Evolutionary conservation across 2,113 vertebrate species (phyloP).

Genomic region (Ictalurus furcatus): DNA sequence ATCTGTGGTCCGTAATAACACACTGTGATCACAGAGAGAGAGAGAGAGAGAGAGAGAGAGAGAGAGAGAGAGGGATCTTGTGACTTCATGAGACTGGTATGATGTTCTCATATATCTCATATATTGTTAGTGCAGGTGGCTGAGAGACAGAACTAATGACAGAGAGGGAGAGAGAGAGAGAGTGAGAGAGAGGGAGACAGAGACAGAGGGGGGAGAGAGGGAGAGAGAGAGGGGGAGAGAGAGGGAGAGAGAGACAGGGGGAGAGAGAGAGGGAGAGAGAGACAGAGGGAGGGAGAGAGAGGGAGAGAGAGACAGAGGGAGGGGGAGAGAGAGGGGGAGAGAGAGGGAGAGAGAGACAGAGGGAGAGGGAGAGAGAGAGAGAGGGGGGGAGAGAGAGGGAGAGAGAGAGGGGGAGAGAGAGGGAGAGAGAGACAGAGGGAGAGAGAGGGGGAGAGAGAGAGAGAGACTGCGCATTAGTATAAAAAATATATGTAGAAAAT

Average conservation of each 20-base stretch:
- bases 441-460: background rate
- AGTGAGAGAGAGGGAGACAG: background rate
- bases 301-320: too few relatives aligned
- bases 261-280: too few relatives aligned
- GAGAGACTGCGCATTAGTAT: background rate
- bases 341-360: background rate
- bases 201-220: too few relatives aligned
- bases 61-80: background rate
- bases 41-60: slow-evolving; percentile 10
- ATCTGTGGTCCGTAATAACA: slow-evolving; percentile 30
- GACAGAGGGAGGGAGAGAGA: too few relatives aligned
- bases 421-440: background rate
- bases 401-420: background rate
- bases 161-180: background rate
- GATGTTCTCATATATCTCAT: background rate
- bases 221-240: too few relatives aligned
- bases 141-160: background rate
- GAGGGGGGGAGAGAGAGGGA: background rate
- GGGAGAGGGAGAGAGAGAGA: background rate
- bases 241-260: too few relatives aligned
- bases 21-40: slow-evolving; percentile 7
- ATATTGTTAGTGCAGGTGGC: background rate
- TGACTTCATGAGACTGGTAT: slow-evolving; percentile 36
- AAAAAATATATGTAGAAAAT: background rate
- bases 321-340: fast-evolving